Base-by-base conservation (phyloP, 2,888 invertebrate genomes). In the Neoascia interrupta region DNA sequence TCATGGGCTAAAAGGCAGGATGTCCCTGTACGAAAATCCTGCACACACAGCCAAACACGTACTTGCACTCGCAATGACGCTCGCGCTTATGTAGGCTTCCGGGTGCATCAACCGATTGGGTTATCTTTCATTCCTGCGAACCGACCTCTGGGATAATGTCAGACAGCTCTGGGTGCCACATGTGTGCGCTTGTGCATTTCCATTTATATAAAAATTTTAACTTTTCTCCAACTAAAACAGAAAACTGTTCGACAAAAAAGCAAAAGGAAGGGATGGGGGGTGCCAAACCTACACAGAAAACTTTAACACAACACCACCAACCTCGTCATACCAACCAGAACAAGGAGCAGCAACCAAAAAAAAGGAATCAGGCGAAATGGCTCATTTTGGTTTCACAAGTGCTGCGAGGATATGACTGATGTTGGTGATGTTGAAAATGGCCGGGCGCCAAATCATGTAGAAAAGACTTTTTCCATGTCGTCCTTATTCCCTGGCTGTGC, bases 51-150 rank as follows among this genome's bases (percentile, higher is more conserved):
- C 15, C 31, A 34, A 8, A 34, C 43, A 18, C n/a, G 23, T 53
- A 18, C 6, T 10, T 13, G 60, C 10, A 36, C 11, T n/a, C 15
- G 60, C 49, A 10, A 49, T 26, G 15, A 43, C 28, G n/a, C 69
- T 69, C 37, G 39, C 28, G 43, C 13, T 36, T 39, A 37, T 36
- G 68, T 73, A 79, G 79, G 72, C 66, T 79, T 79, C 79, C 79
- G 79, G 79, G 79, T 73, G 72, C 79, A 79, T 79, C 73, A 79
- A 79, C 79, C 79, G 79, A 79, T 79, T 79, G 66, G 79, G 73
- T 66, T 79, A 73, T 79, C 73, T 51, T 68, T 73, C 79, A 61
- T 66, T 58, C 37, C 60, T 16, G 26, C 41, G 28, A 28, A 28
- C 47, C 54, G 45, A 61, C 51, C 79, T 15, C 47, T 45, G 60